Percentiles rank a stretch among this genome's conserved stretches.
phyloP scores from a whole-genome alignment of 2,113 vertebrate species.

The Otus sunia region DNA sequence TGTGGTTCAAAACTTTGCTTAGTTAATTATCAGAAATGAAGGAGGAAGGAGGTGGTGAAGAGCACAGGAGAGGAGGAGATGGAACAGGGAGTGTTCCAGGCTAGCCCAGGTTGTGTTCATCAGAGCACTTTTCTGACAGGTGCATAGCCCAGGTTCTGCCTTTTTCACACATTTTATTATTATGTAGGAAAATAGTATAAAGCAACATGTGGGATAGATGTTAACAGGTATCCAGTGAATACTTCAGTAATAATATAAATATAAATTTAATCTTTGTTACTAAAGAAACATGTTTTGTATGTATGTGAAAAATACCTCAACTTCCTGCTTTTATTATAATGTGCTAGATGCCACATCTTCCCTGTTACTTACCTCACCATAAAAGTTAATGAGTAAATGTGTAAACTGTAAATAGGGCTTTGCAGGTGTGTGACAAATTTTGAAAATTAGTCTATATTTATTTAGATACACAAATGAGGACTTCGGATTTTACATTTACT shows the following conservation, averaged over 20 bases:
- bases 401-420: neutral
- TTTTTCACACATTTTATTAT: neutral
- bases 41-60: neutral
- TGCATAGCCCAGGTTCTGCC: neutral
- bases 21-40: neutral
- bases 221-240: neutral
- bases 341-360: neutral
- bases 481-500: neutral
- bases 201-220: neutral
- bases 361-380: no score
- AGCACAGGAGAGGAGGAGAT: neutral
- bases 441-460: neutral
- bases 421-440: neutral
- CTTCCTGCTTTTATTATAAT: neutral
- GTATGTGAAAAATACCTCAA: neutral
- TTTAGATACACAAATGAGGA: neutral
- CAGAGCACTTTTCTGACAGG: neutral
- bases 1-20: neutral
- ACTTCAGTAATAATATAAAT: neutral
- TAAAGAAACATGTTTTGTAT: neutral
- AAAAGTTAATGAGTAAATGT: neutral
- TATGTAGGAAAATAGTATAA: neutral
- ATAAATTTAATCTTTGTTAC: neutral
- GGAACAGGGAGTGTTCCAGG: neutral
- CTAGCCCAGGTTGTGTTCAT: accelerated